Conservation (phyloP, 2,797 vertebrate species). For the Sebastes flavidus region DNA sequence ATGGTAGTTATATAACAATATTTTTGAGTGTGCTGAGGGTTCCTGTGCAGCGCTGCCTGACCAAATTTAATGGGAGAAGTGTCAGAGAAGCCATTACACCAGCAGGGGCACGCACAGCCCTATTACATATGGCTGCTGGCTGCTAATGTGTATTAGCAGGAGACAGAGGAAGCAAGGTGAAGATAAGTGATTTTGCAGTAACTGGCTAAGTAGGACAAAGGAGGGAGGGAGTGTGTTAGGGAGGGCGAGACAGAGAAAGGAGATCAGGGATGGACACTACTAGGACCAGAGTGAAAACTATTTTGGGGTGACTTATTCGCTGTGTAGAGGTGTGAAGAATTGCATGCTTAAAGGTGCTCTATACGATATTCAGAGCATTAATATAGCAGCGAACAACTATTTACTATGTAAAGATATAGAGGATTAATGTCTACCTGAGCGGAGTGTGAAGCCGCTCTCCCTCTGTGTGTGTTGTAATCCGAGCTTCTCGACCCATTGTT, state of each 20-base stretch:
- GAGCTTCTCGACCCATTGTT: no score
- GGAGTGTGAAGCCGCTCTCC: no score
- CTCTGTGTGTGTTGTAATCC: no score
- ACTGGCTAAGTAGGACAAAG: constrained; percentile 79
- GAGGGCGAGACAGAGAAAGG: constrained; percentile 39
- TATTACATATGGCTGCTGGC: constrained; percentile 81
- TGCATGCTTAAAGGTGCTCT: background rate
- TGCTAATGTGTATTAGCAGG: constrained; percentile 82
- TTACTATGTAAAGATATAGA: background rate
- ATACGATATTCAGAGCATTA: background rate
- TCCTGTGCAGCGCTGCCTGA: constrained; percentile 70
- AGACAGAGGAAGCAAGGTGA: constrained; percentile 80
- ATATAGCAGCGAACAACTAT: background rate
- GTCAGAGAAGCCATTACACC: constrained; percentile 79
- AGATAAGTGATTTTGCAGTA: constrained; percentile 80
- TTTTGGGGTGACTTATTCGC: constrained; percentile 15
- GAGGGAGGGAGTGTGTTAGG: constrained; percentile 52
- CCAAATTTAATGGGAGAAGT: constrained; percentile 80
- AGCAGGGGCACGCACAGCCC: constrained; percentile 77
- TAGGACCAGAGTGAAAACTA: constrained; percentile 6
- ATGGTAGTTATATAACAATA: constrained; percentile 78
- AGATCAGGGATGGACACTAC: constrained; percentile 47
- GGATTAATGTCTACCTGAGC: background rate
- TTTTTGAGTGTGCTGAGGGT: constrained; percentile 73
- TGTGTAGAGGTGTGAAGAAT: background rate